Evolutionary conservation across 2,797 vertebrate genomes (phyloP).

Genomic region (Urophycis tenuis): DNA sequence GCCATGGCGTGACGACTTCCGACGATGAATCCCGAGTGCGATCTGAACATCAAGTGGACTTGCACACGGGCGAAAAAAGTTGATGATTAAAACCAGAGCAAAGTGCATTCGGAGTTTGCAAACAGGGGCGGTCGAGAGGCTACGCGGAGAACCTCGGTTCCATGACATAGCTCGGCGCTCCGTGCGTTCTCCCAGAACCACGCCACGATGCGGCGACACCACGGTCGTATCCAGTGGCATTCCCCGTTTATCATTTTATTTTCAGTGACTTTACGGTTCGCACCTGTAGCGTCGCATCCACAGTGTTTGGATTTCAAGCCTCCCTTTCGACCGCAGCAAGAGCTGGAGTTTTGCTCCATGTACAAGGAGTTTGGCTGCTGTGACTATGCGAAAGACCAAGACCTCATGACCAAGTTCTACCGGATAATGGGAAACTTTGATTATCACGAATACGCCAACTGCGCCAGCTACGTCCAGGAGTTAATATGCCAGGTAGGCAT

Average conservation of each 20-base stretch:
- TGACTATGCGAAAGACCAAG: slow-evolving; percentile 71
- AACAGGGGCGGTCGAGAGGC: not conserved
- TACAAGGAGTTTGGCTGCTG: slow-evolving; percentile 91
- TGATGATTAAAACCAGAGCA: slow-evolving; percentile 2
- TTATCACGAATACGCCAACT: slow-evolving; percentile 64
- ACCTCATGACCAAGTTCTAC: slow-evolving; percentile 76
- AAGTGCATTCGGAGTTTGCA: not conserved
- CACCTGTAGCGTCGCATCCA: slow-evolving; percentile 72
- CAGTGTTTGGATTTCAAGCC: slow-evolving; percentile 96
- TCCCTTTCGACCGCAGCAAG: slow-evolving; percentile 77
- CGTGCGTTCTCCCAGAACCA: not conserved
- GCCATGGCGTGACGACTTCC: not conserved
- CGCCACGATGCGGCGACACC: not conserved
- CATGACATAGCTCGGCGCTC: not conserved
- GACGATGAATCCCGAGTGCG: not conserved
- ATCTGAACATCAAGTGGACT: not conserved
- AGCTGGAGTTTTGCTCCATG: slow-evolving; percentile 80
- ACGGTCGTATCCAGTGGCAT: not conserved
- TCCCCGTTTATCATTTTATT: slow-evolving; percentile 14
- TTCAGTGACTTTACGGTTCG: slow-evolving; percentile 28
- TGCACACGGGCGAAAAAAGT: not conserved
- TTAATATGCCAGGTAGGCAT: slow-evolving; percentile 86
- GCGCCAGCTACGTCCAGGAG: slow-evolving; percentile 81
- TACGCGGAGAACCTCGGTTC: not conserved
- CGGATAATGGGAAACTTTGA: slow-evolving; percentile 70